Conservation (phyloP, 2,113 vertebrate species). For the Corythornis vintsioides region DNA sequence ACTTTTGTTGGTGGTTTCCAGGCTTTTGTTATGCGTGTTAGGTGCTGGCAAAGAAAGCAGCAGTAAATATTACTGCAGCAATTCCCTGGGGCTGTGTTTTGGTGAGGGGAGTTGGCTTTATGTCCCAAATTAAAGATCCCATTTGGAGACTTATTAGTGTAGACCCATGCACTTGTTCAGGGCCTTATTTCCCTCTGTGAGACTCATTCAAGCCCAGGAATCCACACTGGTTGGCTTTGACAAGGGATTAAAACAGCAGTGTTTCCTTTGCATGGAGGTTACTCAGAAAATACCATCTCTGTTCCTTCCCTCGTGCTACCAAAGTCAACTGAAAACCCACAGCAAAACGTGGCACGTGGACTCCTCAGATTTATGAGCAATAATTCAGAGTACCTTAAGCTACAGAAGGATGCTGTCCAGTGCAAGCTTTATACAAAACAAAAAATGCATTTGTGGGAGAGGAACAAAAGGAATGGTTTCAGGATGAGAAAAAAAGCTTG, state of each 20-base stretch:
- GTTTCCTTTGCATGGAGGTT: conserved; percentile 19
- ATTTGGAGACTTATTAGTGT: not conserved
- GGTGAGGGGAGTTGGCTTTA: not conserved
- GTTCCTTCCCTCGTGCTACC: not conserved
- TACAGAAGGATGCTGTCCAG: not conserved
- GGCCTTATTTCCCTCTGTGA: not conserved
- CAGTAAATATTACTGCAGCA: not conserved
- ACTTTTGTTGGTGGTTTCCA: not conserved
- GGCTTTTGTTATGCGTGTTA: not conserved
- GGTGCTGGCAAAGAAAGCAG: not conserved
- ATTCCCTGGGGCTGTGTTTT: not conserved
- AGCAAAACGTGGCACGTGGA: not conserved
- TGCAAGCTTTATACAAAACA: not conserved
- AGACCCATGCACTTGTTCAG: not conserved
- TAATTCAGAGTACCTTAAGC: not conserved
- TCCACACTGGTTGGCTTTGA: not conserved
- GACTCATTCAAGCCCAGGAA: not conserved
- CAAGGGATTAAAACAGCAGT: not conserved
- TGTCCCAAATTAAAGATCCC: not conserved
- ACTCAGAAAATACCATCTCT: not conserved
- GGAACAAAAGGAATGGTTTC: not conserved
- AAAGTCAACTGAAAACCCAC: not conserved
- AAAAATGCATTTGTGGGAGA: not conserved
- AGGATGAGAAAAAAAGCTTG: not conserved
- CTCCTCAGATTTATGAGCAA: not conserved